A percentile compares a stretch with the other conserved stretches of the same genome.
Evolutionary conservation across 2,113 vertebrate genomes (phyloP).

Genomic region (Chinchilla lanigera): DNA sequence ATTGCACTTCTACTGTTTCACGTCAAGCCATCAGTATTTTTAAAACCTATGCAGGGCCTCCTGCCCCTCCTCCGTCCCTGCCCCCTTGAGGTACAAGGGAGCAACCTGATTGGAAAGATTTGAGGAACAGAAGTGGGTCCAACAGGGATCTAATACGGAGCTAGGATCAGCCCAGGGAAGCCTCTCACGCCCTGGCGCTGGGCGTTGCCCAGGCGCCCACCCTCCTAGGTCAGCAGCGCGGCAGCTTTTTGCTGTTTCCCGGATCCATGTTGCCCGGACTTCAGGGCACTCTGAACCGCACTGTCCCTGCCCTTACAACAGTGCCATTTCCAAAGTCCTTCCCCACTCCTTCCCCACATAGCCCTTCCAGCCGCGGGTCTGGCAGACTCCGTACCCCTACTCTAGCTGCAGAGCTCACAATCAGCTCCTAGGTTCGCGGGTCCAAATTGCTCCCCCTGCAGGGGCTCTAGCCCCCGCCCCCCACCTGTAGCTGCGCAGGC

Average conservation of each 20-base stretch:
- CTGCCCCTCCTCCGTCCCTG: not conserved
- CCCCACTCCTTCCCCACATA: not conserved
- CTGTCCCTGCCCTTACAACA: not conserved
- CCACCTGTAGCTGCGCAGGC: not conserved
- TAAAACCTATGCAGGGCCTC: not conserved
- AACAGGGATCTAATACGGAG: fast-evolving
- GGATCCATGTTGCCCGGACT: not conserved
- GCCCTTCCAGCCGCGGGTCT: not conserved
- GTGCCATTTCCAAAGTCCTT: not conserved
- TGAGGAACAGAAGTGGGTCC: not conserved
- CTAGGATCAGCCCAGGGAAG: not conserved
- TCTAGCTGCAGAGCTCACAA: not conserved
- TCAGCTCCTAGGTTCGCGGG: fast-evolving
- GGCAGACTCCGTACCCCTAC: fast-evolving
- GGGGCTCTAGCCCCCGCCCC: too few species aligned
- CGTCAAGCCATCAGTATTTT: not conserved
- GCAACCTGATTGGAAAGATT: not conserved
- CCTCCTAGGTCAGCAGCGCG: not conserved
- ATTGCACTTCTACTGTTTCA: not conserved
- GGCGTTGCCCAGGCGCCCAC: not conserved
- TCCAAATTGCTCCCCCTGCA: fast-evolving
- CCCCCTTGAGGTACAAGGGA: not conserved
- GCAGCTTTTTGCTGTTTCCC: not conserved
- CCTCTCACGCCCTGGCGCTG: not conserved
- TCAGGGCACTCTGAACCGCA: not conserved